Conservation (phyloP, 2,113 vertebrate genomes). For the Silurus asotus region DNA sequence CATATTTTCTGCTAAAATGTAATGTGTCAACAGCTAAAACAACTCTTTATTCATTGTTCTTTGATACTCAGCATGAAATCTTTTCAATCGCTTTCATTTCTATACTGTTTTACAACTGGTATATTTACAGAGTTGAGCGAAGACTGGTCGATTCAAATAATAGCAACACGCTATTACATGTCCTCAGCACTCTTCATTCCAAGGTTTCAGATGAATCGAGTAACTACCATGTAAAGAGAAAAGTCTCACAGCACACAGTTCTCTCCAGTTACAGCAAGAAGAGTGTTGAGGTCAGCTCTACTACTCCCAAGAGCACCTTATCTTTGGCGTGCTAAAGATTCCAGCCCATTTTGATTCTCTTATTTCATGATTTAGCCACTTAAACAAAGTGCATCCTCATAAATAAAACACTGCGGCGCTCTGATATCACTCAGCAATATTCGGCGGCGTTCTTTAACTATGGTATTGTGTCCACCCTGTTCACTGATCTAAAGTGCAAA, state of each 20-base stretch:
- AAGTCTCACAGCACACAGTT: neutral
- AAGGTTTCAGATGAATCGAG: neutral
- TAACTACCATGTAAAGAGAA: neutral
- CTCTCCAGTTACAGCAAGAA: conserved; percentile 33
- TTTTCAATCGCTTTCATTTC: conserved; percentile 2
- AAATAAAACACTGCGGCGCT: conserved; percentile 31
- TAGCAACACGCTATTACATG: neutral
- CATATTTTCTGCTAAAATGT: neutral
- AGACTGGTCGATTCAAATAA: neutral
- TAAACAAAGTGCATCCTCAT: conserved; percentile 40
- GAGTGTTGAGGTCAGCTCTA: conserved; percentile 37
- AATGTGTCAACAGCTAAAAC: neutral
- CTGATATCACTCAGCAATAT: neutral
- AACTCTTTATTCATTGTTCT: neutral
- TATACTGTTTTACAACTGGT: neutral
- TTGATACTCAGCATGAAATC: neutral
- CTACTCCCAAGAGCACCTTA: conserved; percentile 9
- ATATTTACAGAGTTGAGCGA: neutral
- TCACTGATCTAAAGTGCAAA: neutral
- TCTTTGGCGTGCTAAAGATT: conserved; percentile 21
- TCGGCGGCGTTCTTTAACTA: neutral
- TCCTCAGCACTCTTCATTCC: neutral
- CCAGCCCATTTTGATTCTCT: conserved; percentile 25
- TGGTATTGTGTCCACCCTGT: neutral
- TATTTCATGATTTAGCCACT: conserved; percentile 41